Conservation (phyloP, 2,797 vertebrate genomes). For the Limosa lapponica region DNA sequence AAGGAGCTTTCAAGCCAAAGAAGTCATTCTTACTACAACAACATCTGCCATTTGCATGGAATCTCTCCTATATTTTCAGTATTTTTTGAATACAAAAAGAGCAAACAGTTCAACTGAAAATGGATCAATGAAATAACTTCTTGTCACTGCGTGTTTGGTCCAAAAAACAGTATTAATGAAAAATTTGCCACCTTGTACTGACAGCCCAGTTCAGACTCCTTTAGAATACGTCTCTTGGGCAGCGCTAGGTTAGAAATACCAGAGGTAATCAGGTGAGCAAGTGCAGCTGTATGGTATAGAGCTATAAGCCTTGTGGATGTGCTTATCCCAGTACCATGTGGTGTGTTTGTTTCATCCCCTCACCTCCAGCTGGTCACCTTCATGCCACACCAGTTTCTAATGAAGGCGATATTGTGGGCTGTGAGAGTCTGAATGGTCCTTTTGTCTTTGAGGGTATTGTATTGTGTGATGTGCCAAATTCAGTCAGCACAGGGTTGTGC, state of each 20-base stretch:
- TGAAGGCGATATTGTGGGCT: background rate
- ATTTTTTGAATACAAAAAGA: background rate
- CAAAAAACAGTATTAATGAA: background rate
- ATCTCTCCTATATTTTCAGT: background rate
- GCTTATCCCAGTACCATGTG: fast-evolving
- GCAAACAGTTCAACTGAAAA: background rate
- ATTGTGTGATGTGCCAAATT: background rate
- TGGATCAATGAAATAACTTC: background rate
- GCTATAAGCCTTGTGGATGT: background rate
- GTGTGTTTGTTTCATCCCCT: background rate
- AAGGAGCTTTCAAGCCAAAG: background rate
- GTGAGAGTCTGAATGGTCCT: background rate
- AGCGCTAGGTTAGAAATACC: background rate
- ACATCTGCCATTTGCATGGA: background rate
- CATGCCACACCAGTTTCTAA: background rate
- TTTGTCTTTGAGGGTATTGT: background rate
- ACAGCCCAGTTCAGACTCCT: background rate
- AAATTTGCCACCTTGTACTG: background rate
- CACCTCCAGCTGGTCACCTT: background rate
- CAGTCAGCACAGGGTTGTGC: background rate
- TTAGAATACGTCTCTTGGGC: fast-evolving
- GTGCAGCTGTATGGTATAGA: background rate
- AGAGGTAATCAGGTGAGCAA: background rate
- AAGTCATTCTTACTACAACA: background rate
- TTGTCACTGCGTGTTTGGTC: background rate